Evolutionary conservation across 2,888 invertebrate species (phyloP).

Genomic region (Lasioglossum figueresi): DNA sequence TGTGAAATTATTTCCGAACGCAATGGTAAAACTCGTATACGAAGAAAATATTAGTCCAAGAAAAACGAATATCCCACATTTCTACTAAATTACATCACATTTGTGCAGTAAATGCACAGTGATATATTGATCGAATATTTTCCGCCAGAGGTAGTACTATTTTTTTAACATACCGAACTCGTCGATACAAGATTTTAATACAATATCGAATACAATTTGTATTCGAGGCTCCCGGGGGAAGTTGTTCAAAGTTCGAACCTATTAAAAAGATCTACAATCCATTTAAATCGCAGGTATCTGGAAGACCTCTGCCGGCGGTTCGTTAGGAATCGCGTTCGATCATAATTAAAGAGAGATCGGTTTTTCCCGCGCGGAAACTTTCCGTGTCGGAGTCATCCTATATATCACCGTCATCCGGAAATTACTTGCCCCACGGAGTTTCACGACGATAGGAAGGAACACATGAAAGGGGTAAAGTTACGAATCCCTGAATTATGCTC

Average conservation of each 20-base stretch:
- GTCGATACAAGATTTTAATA: not conserved
- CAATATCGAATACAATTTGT: not conserved
- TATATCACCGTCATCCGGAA: slow-evolving; percentile 71
- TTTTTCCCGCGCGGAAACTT: slow-evolving; percentile 63
- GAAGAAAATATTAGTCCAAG: not conserved
- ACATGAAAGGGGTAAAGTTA: slow-evolving; percentile 71
- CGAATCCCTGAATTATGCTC: slow-evolving; percentile 70
- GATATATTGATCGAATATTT: not conserved
- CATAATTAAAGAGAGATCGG: slow-evolving; percentile 63
- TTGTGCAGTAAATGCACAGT: not conserved
- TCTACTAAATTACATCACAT: not conserved
- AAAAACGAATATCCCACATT: too few species aligned
- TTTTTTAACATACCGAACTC: not conserved
- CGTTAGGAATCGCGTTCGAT: slow-evolving; percentile 49
- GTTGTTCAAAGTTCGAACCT: not conserved
- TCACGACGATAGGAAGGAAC: slow-evolving; percentile 58
- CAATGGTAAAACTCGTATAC: not conserved
- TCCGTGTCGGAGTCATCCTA: slow-evolving; percentile 58
- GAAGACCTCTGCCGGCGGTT: slow-evolving; percentile 8
- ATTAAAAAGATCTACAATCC: slow-evolving; percentile 15
- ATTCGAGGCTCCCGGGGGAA: not conserved
- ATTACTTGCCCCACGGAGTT: slow-evolving; percentile 68
- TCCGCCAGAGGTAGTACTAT: not conserved
- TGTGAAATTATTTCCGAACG: not conserved
- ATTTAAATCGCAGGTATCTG: slow-evolving; percentile 26